phyloP scores from a whole-genome alignment of 2,888 invertebrate species.

The Sphinx pinastri region DNA sequence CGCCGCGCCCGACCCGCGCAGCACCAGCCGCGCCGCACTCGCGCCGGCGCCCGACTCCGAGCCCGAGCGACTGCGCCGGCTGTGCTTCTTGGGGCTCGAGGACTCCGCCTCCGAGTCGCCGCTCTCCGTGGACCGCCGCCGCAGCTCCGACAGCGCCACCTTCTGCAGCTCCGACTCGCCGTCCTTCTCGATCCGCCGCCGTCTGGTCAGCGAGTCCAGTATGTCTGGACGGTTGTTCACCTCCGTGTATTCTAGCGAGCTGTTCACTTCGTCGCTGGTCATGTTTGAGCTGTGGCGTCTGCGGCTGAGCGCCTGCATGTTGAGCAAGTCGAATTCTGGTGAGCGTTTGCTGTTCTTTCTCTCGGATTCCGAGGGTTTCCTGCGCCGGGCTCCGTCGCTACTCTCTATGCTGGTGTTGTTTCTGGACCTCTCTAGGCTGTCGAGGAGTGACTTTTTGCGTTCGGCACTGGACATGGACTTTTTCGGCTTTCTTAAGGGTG shows the following conservation, averaged over 20 bases:
- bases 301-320: conserved; percentile 71
- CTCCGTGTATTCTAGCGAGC: conserved; percentile 78
- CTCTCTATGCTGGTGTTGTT: conserved; percentile 79
- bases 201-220: conserved; percentile 69
- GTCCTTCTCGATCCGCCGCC: conserved; percentile 61
- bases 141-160: conserved; percentile 69
- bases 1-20: conserved; percentile 84
- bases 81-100: conserved; percentile 69
- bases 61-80: conserved; percentile 65
- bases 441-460: conserved; percentile 76
- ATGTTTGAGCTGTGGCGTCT: conserved; percentile 77
- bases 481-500: conserved; percentile 73
- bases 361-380: conserved; percentile 70
- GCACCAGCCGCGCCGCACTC: conserved; percentile 83
- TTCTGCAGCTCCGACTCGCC: conserved; percentile 70
- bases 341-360: conserved; percentile 73
- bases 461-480: conserved; percentile 81
- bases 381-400: conserved; percentile 70
- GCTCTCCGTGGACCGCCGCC: conserved; percentile 75
- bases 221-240: conserved; percentile 79
- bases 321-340: conserved; percentile 75
- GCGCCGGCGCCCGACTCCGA: conserved; percentile 87
- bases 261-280: conserved; percentile 79
- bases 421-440: conserved; percentile 76
- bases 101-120: conserved; percentile 70